A percentile compares a stretch with the other conserved stretches of the same genome.
phyloP scores from a whole-genome alignment of 2,888 invertebrate genomes.

The Alloplasta piceator region DNA sequence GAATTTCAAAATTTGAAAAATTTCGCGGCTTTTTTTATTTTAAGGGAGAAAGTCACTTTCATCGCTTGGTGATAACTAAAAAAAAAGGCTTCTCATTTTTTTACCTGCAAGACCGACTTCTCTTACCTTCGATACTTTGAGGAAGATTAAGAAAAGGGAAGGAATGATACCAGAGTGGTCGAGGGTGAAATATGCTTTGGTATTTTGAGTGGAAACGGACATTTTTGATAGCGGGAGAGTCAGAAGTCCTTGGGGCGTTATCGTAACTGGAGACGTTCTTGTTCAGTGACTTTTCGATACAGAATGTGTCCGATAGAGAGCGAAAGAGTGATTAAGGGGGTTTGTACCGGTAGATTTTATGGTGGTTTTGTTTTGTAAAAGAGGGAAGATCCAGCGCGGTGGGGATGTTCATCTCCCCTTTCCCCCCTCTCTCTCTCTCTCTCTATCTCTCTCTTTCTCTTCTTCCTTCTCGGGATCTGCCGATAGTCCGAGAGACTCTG shows the following conservation, averaged over 20 bases:
- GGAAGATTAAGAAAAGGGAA: conserved; percentile 4
- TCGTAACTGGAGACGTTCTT: conserved; percentile 64
- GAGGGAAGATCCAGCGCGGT: conserved; percentile 47
- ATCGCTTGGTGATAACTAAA: too few relatives aligned
- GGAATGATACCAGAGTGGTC: not conserved
- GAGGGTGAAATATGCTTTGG: conserved; percentile 1
- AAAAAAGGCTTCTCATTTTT: too few relatives aligned
- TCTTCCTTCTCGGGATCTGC: conserved; percentile 54
- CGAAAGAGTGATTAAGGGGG: conserved; percentile 20
- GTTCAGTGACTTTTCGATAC: conserved; percentile 47
- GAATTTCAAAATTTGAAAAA: too few relatives aligned
- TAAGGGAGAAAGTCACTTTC: too few relatives aligned
- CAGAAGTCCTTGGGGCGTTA: conserved; percentile 49
- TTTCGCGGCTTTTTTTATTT: too few relatives aligned
- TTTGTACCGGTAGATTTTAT: conserved; percentile 23
- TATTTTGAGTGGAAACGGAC: conserved; percentile 34
- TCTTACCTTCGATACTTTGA: not conserved
- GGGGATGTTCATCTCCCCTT: conserved; percentile 56
- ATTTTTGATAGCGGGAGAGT: conserved; percentile 34
- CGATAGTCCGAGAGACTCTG: conserved; percentile 62
- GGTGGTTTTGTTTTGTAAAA: conserved; percentile 53
- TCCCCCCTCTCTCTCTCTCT: conserved; percentile 53
- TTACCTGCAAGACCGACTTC: too few relatives aligned
- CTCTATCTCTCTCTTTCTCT: conserved; percentile 46
- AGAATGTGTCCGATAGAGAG: conserved; percentile 11